A percentile compares a stretch with the other conserved stretches of the same genome.
Evolutionary conservation across 2,888 invertebrate species (phyloP).

Genomic region (Eristalis pertinax): DNA sequence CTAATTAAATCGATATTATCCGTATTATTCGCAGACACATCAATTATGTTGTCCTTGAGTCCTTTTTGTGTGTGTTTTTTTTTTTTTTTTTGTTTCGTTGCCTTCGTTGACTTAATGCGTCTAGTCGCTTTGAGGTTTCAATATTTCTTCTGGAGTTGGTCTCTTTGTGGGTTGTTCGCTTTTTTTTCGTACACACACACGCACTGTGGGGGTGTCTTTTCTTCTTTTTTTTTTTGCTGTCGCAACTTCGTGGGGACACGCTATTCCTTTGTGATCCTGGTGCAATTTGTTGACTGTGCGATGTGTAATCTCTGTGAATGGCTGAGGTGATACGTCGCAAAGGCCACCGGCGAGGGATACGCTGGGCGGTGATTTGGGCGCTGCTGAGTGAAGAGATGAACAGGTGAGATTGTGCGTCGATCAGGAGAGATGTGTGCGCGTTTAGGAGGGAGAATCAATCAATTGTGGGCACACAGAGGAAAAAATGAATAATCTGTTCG

Average conservation of each 20-base stretch:
- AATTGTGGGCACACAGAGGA: too few species aligned
- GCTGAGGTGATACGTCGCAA: background rate
- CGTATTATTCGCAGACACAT: slow-evolving; percentile 64
- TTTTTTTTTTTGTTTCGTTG: background rate
- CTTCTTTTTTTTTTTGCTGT: background rate
- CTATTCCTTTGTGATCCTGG: background rate
- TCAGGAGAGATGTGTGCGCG: too few species aligned
- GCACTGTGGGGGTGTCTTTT: background rate
- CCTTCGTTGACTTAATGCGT: slow-evolving; percentile 57
- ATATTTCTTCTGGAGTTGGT: slow-evolving; percentile 18
- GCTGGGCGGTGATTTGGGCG: background rate
- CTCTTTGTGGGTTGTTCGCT: background rate
- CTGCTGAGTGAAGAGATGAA: background rate
- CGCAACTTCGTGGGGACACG: slow-evolving; percentile 13
- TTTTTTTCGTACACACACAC: background rate
- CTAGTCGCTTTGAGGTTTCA: slow-evolving; percentile 58
- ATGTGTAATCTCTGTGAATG: background rate
- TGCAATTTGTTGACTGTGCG: slow-evolving; percentile 4
- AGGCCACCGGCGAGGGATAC: background rate
- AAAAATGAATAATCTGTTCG: too few species aligned
- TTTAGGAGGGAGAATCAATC: too few species aligned
- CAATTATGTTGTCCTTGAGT: slow-evolving; percentile 66
- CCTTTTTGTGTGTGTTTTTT: background rate
- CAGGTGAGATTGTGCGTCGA: background rate
- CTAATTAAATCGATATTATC: slow-evolving; percentile 69